These are phyloP conservation scores for Bufo gargarizans DNA, from an alignment of 2,113 vertebrate species.

Conservation along the genomic window DNA sequence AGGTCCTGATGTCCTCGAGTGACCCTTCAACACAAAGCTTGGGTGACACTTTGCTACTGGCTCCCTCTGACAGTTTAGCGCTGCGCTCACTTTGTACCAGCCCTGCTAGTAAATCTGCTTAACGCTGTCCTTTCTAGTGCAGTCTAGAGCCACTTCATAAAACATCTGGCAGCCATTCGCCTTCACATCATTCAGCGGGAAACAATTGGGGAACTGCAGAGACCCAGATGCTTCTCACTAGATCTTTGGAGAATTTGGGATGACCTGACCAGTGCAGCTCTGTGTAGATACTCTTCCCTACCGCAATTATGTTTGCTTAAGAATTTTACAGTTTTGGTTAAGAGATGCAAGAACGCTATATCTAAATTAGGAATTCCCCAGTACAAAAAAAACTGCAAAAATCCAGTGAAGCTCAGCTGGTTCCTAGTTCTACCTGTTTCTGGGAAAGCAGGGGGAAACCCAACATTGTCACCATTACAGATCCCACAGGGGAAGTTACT, in stretches of 20 bases:
- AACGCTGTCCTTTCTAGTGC: conserved; percentile 15
- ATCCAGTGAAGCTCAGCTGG: too few species aligned
- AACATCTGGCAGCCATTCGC: conserved; percentile 50
- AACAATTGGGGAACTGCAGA: conserved; percentile 26
- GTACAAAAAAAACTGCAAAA: too few species aligned
- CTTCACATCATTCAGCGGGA: conserved; percentile 36
- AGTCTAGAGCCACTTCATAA: conserved; percentile 43
- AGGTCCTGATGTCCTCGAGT: conserved; percentile 28
- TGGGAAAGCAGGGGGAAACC: background rate
- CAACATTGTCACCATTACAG: too few species aligned
- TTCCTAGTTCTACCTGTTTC: background rate
- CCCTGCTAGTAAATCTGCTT: conserved; percentile 16
- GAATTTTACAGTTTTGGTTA: too few species aligned
- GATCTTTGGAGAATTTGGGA: background rate
- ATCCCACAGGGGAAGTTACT: too few species aligned
- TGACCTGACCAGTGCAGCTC: too few species aligned
- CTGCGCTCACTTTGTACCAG: conserved; percentile 4
- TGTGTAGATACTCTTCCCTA: too few species aligned
- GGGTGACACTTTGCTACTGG: conserved; percentile 30
- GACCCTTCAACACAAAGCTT: conserved; percentile 32
- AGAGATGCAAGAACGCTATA: too few species aligned
- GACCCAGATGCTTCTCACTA: background rate
- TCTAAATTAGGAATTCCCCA: too few species aligned
- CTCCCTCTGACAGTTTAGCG: conserved; percentile 18
- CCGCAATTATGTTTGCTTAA: too few species aligned